A percentile compares a stretch with the other conserved stretches of the same genome.
These are phyloP conservation scores for Hirudinaria manillensis DNA, from an alignment of 2,888 invertebrate species.

Conservation along the genomic window DNA sequence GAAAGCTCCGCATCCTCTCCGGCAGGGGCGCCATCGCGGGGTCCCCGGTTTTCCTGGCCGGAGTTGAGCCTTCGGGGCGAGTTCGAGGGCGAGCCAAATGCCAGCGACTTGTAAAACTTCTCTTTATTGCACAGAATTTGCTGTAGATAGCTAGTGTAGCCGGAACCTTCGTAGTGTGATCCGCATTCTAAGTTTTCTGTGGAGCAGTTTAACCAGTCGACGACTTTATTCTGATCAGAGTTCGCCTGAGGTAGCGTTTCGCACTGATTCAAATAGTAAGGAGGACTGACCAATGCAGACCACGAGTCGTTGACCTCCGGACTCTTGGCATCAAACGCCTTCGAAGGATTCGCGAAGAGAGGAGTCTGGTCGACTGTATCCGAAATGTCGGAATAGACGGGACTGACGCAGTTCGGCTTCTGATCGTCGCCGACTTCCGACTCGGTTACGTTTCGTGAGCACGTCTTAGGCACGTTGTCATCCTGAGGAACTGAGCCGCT, in stretches of 20 bases:
- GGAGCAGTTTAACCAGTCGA: not conserved
- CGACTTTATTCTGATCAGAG: not conserved
- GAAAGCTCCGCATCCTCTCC: no score
- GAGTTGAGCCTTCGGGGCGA: not conserved
- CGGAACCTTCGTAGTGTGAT: not conserved
- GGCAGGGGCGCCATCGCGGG: no score
- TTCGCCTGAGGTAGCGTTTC: not conserved
- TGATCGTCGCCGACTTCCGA: not conserved
- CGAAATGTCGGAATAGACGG: conserved; percentile 27
- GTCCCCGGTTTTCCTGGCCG: no score
- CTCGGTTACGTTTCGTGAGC: not conserved
- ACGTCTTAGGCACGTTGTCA: conserved; percentile 5
- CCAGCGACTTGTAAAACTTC: not conserved
- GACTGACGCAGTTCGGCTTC: conserved; percentile 18
- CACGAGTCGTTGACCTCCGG: not conserved
- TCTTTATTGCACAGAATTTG: conserved; percentile 23
- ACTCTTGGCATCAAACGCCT: not conserved
- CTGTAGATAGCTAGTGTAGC: conserved; percentile 18
- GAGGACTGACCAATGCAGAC: not conserved
- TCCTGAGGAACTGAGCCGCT: not conserved
- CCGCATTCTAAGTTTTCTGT: not conserved
- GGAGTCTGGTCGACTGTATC: conserved; percentile 20
- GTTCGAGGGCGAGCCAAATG: not conserved
- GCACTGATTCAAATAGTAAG: not conserved
- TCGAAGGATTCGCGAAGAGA: conserved; percentile 1